Conservation (phyloP, 2,888 invertebrate genomes). For the Aporophyla nigra region DNA sequence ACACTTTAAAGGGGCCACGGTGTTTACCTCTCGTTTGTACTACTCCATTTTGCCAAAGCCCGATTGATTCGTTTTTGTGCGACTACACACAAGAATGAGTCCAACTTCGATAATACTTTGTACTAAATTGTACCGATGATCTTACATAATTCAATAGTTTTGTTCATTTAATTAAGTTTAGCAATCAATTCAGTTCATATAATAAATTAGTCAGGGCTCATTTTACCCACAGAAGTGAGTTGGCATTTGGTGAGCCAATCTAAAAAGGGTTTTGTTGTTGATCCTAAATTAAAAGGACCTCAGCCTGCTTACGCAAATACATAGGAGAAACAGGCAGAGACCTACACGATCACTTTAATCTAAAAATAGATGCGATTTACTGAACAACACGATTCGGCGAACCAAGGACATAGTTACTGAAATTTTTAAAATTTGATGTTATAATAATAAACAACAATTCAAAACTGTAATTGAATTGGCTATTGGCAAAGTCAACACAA, state of each 20-base stretch:
- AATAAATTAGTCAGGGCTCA: not conserved
- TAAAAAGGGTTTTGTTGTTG: not conserved
- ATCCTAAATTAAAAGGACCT: not conserved
- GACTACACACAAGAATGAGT: constrained; percentile 34
- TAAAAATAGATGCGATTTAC: not conserved
- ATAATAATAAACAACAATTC: not conserved
- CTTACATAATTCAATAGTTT: constrained; percentile 12
- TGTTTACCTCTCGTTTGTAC: constrained; percentile 35
- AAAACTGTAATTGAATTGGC: constrained; percentile 6
- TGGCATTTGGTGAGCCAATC: no score
- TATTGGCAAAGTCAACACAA: constrained; percentile 1
- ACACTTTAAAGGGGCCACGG: constrained; percentile 44
- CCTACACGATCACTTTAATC: not conserved
- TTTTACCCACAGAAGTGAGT: not conserved
- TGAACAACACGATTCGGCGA: not conserved
- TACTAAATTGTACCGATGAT: constrained; percentile 18
- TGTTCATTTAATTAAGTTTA: constrained; percentile 29
- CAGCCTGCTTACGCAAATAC: not conserved
- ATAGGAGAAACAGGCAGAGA: not conserved
- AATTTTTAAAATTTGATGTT: not conserved
- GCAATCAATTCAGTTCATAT: not conserved
- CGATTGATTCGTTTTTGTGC: constrained; percentile 42
- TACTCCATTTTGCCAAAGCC: constrained; percentile 15
- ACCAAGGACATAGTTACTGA: not conserved
- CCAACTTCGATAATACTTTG: constrained; percentile 21